Evolutionary conservation across 2,113 vertebrate genomes (phyloP).

Genomic region (Albula glossodonta): DNA sequence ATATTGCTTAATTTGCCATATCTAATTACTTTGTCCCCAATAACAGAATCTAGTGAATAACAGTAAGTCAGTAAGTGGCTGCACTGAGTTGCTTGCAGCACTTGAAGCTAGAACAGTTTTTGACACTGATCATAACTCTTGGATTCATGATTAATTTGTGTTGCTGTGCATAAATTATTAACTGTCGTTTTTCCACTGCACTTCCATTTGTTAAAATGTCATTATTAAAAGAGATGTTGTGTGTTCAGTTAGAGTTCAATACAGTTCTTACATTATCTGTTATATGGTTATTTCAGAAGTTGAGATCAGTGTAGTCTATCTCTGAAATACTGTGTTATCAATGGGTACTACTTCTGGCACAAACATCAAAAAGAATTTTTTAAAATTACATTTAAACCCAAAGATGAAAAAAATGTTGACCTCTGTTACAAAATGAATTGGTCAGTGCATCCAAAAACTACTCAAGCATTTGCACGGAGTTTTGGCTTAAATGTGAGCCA

Average conservation of each 20-base stretch:
- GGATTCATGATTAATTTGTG: background rate
- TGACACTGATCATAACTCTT: background rate
- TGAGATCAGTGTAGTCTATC: background rate
- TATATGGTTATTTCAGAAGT: background rate
- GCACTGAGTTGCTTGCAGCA: too few relatives aligned
- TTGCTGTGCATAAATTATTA: background rate
- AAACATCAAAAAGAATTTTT: background rate
- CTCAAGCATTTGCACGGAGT: too few relatives aligned
- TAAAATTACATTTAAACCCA: background rate
- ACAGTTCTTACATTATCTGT: background rate
- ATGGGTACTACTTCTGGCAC: background rate
- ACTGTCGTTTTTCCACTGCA: background rate
- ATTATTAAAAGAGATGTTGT: background rate
- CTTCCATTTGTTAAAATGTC: background rate
- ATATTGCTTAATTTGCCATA: background rate
- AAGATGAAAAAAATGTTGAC: background rate
- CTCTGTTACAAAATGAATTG: too few relatives aligned
- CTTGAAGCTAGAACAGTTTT: too few relatives aligned
- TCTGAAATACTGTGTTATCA: background rate
- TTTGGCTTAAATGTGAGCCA: too few relatives aligned
- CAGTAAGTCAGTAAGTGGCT: too few relatives aligned
- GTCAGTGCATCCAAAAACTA: too few relatives aligned
- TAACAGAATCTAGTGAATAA: background rate
- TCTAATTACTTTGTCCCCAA: background rate
- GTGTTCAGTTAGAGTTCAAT: background rate